Conservation (phyloP, 2,888 invertebrate genomes). For the Ochropleura leucogaster region DNA sequence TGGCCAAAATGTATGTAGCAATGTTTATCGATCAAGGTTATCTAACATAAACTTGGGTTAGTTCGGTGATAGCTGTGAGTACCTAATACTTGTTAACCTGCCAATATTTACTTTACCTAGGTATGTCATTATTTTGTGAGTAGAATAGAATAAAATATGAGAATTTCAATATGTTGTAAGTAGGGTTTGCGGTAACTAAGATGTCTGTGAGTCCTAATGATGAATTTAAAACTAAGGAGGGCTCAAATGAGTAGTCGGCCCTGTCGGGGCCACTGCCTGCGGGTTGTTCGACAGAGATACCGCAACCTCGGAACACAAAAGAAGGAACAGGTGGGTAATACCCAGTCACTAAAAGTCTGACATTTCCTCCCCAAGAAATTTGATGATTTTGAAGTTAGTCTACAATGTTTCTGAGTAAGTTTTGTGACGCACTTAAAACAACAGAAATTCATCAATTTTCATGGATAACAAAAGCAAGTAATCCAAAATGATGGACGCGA, state of each 20-base stretch:
- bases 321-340: too few relatives aligned
- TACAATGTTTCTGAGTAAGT: slow-evolving; percentile 7
- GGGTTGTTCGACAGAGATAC: too few relatives aligned
- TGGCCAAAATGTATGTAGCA: neutral
- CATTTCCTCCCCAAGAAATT: too few relatives aligned
- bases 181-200: neutral
- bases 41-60: neutral
- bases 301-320: too few relatives aligned
- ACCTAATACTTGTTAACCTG: neutral
- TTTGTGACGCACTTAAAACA: slow-evolving; percentile 22
- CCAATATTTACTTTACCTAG: slow-evolving; percentile 1
- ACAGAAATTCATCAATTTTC: slow-evolving; percentile 29
- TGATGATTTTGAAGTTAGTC: neutral
- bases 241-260: neutral
- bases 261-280: too few relatives aligned
- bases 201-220: neutral
- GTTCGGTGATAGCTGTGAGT: neutral
- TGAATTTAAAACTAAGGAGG: neutral
- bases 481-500: slow-evolving; percentile 43
- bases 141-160: neutral
- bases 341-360: neutral
- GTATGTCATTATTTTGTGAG: slow-evolving; percentile 8
- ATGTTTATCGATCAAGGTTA: neutral
- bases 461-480: slow-evolving; percentile 38
- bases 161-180: neutral